These are phyloP conservation scores for Micropterix aruncella DNA, from an alignment of 2,888 invertebrate genomes.

Conservation along the genomic window DNA sequence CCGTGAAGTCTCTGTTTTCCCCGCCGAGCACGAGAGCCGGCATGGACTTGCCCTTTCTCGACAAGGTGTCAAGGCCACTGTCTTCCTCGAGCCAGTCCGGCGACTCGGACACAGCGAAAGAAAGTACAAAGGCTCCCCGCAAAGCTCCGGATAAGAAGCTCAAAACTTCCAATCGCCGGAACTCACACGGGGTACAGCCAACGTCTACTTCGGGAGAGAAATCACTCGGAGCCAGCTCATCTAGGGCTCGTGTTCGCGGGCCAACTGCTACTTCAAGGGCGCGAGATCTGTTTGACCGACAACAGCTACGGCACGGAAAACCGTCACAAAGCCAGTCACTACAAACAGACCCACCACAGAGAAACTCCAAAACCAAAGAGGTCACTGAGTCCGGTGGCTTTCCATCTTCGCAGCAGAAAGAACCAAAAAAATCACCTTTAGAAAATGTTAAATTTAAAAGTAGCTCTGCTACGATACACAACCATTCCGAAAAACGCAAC, in stretches of 20 bases:
- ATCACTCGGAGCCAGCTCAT: constrained; percentile 34
- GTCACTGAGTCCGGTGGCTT: constrained; percentile 41
- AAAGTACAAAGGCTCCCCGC: constrained; percentile 29
- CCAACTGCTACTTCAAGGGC: constrained; percentile 49
- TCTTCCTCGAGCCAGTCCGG: constrained; percentile 47
- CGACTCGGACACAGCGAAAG: constrained; percentile 41
- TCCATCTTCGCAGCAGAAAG: constrained; percentile 47
- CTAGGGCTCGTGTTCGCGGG: constrained; percentile 45
- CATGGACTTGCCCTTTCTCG: constrained; percentile 67
- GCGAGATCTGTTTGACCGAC: constrained; percentile 50
- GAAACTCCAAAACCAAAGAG: constrained; percentile 44
- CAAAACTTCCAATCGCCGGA: constrained; percentile 71
- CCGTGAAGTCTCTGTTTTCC: constrained; percentile 10
- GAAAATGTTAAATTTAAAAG: neutral
- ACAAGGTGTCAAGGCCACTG: constrained; percentile 59
- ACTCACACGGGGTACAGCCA: constrained; percentile 56
- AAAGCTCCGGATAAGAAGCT: constrained; percentile 69
- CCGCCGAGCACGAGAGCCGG: constrained; percentile 33
- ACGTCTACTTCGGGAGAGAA: constrained; percentile 66
- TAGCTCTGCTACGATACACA: no score
- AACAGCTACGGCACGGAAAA: constrained; percentile 38
- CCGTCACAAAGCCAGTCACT: constrained; percentile 27
- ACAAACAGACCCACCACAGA: constrained; percentile 24
- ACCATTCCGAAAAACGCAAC: no score
- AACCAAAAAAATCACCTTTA: constrained; percentile 13